Conservation (phyloP, 2,113 vertebrate species). For the Notarius quadriscutis region DNA sequence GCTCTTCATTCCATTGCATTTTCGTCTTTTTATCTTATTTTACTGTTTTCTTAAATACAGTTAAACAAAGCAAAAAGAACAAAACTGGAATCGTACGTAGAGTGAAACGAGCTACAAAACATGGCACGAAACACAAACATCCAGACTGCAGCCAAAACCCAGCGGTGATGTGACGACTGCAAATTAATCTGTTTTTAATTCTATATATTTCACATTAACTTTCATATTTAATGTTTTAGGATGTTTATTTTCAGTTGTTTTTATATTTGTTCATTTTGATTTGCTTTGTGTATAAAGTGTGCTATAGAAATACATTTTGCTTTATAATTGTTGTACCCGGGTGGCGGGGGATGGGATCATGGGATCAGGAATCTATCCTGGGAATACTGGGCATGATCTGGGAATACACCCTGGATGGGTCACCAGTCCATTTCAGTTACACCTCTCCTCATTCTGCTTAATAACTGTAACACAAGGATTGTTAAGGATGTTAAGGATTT, state of each 20-base stretch:
- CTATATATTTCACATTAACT: neutral
- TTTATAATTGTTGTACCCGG: neutral
- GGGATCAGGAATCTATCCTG: neutral
- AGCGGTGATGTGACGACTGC: neutral
- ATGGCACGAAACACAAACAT: neutral
- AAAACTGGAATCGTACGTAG: neutral
- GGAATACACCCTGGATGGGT: neutral
- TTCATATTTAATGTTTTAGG: neutral
- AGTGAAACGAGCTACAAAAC: neutral
- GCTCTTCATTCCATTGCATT: neutral
- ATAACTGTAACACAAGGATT: neutral
- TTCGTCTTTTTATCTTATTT: neutral
- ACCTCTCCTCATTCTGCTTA: neutral
- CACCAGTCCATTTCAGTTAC: neutral
- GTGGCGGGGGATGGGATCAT: fast-evolving
- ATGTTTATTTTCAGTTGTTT: neutral
- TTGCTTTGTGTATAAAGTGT: neutral
- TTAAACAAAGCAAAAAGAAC: neutral
- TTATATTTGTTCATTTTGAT: neutral
- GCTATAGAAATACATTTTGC: neutral
- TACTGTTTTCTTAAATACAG: neutral
- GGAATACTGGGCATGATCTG: neutral
- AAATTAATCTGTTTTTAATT: neutral
- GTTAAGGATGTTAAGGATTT: too few relatives aligned
- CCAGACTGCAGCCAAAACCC: neutral